Evolutionary conservation across 2,797 vertebrate species (phyloP).

Genomic region (Poecilia wingei): DNA sequence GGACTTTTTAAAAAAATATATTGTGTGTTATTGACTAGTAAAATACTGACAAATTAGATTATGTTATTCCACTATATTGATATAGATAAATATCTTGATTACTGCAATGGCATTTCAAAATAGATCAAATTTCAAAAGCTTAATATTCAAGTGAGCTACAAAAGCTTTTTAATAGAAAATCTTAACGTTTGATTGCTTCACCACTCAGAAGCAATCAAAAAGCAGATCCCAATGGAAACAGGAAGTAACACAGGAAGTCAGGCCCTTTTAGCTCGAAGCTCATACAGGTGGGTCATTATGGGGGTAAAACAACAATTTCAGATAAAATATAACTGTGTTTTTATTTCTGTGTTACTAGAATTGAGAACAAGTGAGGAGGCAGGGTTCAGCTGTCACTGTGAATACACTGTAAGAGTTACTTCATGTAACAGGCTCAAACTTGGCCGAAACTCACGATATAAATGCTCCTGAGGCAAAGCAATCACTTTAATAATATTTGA

Average conservation of each 20-base stretch:
- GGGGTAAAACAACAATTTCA: not conserved
- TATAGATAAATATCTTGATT: not conserved
- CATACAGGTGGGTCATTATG: not conserved
- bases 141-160: not conserved
- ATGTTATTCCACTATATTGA: not conserved
- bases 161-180: not conserved
- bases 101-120: not conserved
- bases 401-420: not conserved
- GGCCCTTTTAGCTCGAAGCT: not conserved
- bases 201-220: slow-evolving; percentile 14
- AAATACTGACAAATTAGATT: not conserved
- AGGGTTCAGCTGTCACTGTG: not conserved
- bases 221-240: slow-evolving; percentile 21
- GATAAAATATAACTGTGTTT: slow-evolving; percentile 5
- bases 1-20: not conserved
- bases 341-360: not conserved
- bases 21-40: not conserved
- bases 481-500: slow-evolving; percentile 6
- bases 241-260: slow-evolving; percentile 29
- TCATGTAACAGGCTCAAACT: not conserved
- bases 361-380: not conserved
- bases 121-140: not conserved
- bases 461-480: not conserved
- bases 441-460: not conserved
- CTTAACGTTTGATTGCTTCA: not conserved